These are phyloP conservation scores for Oreochromis mossambicus DNA, from an alignment of 2,797 vertebrate genomes.

Conservation along the genomic window DNA sequence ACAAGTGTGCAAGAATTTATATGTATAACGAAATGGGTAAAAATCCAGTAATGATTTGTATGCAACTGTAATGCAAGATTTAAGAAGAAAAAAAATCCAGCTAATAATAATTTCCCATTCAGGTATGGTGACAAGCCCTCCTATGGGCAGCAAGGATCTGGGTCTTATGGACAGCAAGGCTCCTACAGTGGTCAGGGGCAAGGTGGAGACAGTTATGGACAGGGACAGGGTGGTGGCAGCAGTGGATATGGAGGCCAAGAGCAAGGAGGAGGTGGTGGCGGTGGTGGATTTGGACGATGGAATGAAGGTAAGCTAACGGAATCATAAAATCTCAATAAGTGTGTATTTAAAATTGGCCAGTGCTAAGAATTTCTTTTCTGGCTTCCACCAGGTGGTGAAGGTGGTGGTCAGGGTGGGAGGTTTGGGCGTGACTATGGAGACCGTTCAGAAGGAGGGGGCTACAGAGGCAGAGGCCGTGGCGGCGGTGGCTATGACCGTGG, in stretches of 20 bases:
- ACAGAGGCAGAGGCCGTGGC: constrained; percentile 61
- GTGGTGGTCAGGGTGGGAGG: constrained; percentile 59
- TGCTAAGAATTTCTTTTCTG: neutral
- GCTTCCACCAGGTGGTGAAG: constrained; percentile 62
- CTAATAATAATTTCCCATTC: neutral
- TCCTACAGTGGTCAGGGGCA: constrained; percentile 55
- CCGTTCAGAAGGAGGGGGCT: constrained; percentile 68
- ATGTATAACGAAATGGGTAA: neutral
- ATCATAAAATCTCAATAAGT: neutral
- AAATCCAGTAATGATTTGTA: neutral
- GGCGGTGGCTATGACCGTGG: constrained; percentile 47
- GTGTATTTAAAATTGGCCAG: neutral
- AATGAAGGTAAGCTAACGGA: constrained; percentile 61
- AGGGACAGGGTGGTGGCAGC: constrained; percentile 27
- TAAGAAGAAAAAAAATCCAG: rapidly evolving
- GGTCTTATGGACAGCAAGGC: constrained; percentile 42
- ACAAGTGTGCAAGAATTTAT: neutral
- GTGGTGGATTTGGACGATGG: constrained; percentile 60
- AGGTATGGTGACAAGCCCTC: constrained; percentile 70
- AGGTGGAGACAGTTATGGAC: constrained; percentile 52
- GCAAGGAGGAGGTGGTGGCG: neutral
- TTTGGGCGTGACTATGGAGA: constrained; percentile 74
- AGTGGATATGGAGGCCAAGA: neutral
- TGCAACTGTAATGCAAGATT: neutral
- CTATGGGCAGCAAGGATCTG: constrained; percentile 40